Evolutionary conservation across 2,888 invertebrate species (phyloP).

Genomic region (Fissipunctia ypsillon): DNA sequence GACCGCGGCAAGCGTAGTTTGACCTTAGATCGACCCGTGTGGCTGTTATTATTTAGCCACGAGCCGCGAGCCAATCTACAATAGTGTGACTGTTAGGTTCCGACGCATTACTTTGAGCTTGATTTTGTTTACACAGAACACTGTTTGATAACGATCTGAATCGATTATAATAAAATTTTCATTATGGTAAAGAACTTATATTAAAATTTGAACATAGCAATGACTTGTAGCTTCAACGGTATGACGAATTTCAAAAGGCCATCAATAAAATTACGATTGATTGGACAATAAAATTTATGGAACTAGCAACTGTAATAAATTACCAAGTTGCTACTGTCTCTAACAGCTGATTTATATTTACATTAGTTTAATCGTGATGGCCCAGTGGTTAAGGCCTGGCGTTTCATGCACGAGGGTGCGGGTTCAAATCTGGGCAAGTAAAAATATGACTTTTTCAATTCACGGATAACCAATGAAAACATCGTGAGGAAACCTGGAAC

Average conservation of each 20-base stretch:
- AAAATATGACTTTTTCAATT: too few relatives aligned
- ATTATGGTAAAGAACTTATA: background rate
- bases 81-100: background rate
- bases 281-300: background rate
- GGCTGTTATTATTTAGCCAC: too few relatives aligned
- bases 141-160: slow-evolving; percentile 5
- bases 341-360: too few relatives aligned
- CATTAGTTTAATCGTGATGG: too few relatives aligned
- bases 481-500: too few relatives aligned
- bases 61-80: background rate
- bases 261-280: background rate
- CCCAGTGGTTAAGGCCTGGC: too few relatives aligned
- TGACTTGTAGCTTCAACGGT: background rate
- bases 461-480: too few relatives aligned
- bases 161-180: slow-evolving; percentile 9
- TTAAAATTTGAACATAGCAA: slow-evolving; percentile 7
- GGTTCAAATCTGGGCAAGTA: too few relatives aligned
- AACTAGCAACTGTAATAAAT: background rate
- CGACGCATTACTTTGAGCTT: background rate
- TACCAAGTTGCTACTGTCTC: background rate
- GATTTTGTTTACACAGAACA: slow-evolving; percentile 23
- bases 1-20: too few relatives aligned
- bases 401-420: too few relatives aligned
- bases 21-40: too few relatives aligned
- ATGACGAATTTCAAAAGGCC: background rate